Evolutionary conservation across 2,113 vertebrate species (phyloP).

Genomic region (Chinchilla lanigera): DNA sequence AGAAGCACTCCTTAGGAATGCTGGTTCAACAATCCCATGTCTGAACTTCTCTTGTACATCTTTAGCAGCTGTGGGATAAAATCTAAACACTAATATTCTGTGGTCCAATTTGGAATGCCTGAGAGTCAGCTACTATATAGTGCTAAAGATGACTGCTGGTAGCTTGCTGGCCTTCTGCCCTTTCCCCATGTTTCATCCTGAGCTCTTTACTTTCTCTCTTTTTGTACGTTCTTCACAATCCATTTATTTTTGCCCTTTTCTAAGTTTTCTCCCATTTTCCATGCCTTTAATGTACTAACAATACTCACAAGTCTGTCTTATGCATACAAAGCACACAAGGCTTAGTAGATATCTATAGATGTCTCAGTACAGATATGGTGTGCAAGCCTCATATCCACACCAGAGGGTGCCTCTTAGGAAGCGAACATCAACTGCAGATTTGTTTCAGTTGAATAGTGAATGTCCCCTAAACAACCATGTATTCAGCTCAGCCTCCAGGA

Average conservation of each 20-base stretch:
- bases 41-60: background rate
- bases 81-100: background rate
- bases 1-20: background rate
- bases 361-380: background rate
- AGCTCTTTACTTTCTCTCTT: background rate
- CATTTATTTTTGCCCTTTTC: background rate
- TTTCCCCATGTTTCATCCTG: background rate
- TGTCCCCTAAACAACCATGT: background rate
- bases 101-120: background rate
- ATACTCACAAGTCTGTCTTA: background rate
- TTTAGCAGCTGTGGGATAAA: background rate
- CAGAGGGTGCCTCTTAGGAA: background rate
- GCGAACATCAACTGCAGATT: background rate
- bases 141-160: accelerated
- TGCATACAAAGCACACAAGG: background rate
- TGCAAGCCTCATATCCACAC: background rate
- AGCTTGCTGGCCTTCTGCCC: background rate
- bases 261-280: background rate
- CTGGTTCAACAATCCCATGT: background rate
- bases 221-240: background rate
- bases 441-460: background rate
- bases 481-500: background rate
- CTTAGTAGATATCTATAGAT: background rate
- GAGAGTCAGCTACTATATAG: background rate
- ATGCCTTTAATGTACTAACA: background rate